These are phyloP conservation scores for Ophioninae sp. DNA, from an alignment of 2,888 invertebrate species.

Conservation along the genomic window DNA sequence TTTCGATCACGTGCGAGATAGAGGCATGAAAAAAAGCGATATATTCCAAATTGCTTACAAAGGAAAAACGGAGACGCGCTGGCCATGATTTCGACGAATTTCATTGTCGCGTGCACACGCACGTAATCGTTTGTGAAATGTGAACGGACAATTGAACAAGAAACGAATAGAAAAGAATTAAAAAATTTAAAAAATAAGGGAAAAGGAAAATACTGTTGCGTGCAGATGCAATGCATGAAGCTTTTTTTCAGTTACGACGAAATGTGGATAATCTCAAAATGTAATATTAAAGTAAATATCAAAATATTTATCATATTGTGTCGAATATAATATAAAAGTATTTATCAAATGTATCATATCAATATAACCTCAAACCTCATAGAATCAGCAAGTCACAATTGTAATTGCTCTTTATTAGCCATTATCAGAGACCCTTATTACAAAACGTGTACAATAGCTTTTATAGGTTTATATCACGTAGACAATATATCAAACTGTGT, in stretches of 20 bases:
- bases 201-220: background rate
- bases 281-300: no score
- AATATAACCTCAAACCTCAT: no score
- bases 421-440: no score
- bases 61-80: conserved; percentile 2
- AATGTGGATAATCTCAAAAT: background rate
- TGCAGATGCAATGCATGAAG: background rate
- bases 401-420: no score
- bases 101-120: conserved; percentile 6
- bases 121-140: conserved; percentile 20
- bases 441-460: no score
- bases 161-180: conserved; percentile 15
- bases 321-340: no score
- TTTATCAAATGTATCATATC: no score
- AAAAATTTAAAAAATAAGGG: background rate
- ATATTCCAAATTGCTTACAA: conserved; percentile 17
- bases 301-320: no score
- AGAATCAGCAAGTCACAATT: no score
- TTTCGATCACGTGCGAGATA: conserved; percentile 8
- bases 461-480: no score
- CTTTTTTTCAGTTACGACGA: background rate
- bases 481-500: no score
- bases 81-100: conserved; percentile 37
- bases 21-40: conserved; percentile 7
- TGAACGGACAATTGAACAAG: conserved; percentile 27